Conservation (phyloP, 1,140 invertebrate genomes). For the Microplitis demolitor region DNA sequence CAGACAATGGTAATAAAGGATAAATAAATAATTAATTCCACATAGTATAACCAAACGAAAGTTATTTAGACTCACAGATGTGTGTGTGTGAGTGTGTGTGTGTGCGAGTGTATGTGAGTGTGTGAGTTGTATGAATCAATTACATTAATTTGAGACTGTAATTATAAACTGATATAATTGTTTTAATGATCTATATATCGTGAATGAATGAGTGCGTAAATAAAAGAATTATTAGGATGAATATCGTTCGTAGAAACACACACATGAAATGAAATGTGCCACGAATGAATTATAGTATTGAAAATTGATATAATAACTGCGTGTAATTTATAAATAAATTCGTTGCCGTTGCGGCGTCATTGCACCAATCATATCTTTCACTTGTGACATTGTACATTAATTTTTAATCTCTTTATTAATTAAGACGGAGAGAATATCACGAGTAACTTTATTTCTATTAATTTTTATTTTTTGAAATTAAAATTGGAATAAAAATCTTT, state of each 20-base stretch:
- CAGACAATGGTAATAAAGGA: not conserved
- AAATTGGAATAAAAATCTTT: too few species aligned
- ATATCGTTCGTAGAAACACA: constrained; percentile 9
- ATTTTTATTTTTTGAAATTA: too few species aligned
- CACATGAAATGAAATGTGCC: constrained; percentile 31
- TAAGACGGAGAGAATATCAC: not conserved
- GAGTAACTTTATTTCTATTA: not conserved
- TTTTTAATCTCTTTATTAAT: constrained; percentile 1
- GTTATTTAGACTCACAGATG: not conserved
- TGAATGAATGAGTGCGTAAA: not conserved
- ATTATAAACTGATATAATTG: not conserved
- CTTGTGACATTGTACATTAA: not conserved
- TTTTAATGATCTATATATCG: not conserved
- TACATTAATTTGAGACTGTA: not conserved
- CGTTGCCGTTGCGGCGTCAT: constrained; percentile 19
- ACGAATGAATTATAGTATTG: constrained; percentile 27
- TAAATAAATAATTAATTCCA: constrained; percentile 22
- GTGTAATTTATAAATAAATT: constrained; percentile 28
- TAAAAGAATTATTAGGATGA: not conserved
- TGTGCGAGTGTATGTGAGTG: too few species aligned
- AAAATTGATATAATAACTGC: constrained; percentile 31
- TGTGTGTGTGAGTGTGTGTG: too few species aligned
- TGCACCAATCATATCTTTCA: constrained; percentile 17
- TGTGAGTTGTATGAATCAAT: too few species aligned
- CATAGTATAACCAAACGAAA: constrained; percentile 33